Conservation (phyloP, 2,113 vertebrate species). For the Neolamprologus variostigma region DNA sequence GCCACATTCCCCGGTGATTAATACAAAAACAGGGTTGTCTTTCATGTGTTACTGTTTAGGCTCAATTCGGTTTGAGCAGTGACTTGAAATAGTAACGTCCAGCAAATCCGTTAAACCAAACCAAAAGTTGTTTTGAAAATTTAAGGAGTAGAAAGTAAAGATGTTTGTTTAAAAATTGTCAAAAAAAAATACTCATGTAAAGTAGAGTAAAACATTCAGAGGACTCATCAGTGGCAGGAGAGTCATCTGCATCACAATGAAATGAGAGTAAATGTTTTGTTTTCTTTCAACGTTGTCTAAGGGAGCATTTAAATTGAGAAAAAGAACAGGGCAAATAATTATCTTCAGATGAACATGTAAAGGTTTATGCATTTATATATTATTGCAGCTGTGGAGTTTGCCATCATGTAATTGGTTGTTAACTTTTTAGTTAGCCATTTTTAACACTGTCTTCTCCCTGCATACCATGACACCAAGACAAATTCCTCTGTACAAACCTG, state of each 20-base stretch:
- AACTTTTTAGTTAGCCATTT: not conserved
- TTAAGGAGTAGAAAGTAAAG: not conserved
- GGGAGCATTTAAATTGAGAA: not conserved
- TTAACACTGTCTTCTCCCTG: not conserved
- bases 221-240: accelerated
- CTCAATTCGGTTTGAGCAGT: not conserved
- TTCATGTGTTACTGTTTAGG: not conserved
- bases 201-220: not conserved
- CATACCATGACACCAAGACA: not conserved
- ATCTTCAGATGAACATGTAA: not conserved
- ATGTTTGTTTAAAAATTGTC: not conserved
- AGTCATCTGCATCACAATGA: not conserved
- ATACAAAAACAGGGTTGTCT: not conserved
- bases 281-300: not conserved
- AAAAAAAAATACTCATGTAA: not conserved
- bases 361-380: accelerated
- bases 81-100: not conserved
- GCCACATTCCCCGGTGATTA: accelerated
- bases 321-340: accelerated
- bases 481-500: not conserved
- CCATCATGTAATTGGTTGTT: not conserved
- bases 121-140: not conserved
- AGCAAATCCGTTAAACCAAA: not conserved
- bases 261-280: not conserved
- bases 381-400: accelerated